Percentiles rank a stretch among this genome's conserved stretches.
These are phyloP conservation scores for Amblyteles armatorius DNA, from an alignment of 2,888 invertebrate genomes.

Conservation along the genomic window DNA sequence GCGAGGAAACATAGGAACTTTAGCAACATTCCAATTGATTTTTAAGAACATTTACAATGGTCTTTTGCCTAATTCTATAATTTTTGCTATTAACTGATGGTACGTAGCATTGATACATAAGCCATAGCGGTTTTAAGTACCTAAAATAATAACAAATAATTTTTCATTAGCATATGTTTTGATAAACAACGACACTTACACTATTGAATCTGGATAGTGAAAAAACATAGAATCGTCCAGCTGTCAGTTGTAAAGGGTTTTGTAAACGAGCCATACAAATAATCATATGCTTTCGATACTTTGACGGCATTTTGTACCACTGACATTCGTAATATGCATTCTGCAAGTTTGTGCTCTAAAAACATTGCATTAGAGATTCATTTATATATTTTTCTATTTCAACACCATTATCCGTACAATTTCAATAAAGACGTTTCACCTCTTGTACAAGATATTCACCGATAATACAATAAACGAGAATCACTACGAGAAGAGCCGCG, in stretches of 20 bases:
- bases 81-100: conserved; percentile 28
- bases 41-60: too few relatives aligned
- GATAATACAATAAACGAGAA: conserved; percentile 71
- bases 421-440: conserved; percentile 51
- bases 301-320: conserved; percentile 86
- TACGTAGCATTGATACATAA: conserved; percentile 60
- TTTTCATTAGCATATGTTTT: neutral
- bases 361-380: neutral
- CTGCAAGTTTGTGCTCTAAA: conserved; percentile 84
- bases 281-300: conserved; percentile 84
- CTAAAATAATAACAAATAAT: conserved; percentile 42
- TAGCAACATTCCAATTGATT: too few relatives aligned
- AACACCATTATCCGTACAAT: neutral
- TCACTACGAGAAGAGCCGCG: conserved; percentile 57
- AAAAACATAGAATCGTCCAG: conserved; percentile 86
- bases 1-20: too few relatives aligned
- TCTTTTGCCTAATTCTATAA: neutral
- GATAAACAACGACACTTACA: conserved; percentile 80
- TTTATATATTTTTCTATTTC: neutral
- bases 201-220: conserved; percentile 85
- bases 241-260: conserved; percentile 85
- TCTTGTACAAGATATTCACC: conserved; percentile 71
- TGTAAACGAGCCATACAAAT: conserved; percentile 86
- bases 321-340: conserved; percentile 86
- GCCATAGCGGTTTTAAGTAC: conserved; percentile 63